These are phyloP conservation scores for Morinoia aosen DNA, from an alignment of 2,888 invertebrate genomes.

Conservation along the genomic window DNA sequence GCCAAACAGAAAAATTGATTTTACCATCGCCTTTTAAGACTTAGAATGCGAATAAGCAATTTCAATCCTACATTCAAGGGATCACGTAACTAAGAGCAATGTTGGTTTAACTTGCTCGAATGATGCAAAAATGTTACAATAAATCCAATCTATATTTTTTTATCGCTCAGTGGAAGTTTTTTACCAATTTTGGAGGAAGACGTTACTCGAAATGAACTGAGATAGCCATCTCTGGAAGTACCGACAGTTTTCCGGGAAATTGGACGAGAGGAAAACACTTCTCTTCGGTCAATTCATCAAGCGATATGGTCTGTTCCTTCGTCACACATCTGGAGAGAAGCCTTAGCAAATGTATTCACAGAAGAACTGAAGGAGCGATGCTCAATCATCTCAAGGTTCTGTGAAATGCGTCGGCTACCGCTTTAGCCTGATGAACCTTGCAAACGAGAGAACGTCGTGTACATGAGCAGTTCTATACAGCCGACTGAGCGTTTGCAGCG, in stretches of 20 bases:
- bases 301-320: not conserved
- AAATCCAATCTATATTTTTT: not conserved
- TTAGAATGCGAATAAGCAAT: too few species aligned
- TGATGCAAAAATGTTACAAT: too few species aligned
- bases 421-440: constrained; percentile 28
- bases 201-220: not conserved
- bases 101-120: too few species aligned
- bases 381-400: not conserved
- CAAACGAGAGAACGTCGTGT: not conserved
- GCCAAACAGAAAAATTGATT: too few species aligned
- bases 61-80: too few species aligned
- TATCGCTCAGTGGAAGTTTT: not conserved
- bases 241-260: not conserved
- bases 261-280: not conserved
- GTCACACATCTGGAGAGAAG: constrained; percentile 14
- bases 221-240: not conserved
- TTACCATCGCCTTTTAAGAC: too few species aligned
- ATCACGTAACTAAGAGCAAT: too few species aligned
- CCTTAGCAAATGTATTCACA: not conserved
- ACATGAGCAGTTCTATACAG: not conserved
- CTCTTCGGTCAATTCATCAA: not conserved
- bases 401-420: not conserved
- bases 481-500: not conserved
- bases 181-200: not conserved
- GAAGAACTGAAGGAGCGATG: constrained; percentile 7